Evolutionary conservation across 2,888 invertebrate species (phyloP).

Genomic region (Mayetiola destructor): DNA sequence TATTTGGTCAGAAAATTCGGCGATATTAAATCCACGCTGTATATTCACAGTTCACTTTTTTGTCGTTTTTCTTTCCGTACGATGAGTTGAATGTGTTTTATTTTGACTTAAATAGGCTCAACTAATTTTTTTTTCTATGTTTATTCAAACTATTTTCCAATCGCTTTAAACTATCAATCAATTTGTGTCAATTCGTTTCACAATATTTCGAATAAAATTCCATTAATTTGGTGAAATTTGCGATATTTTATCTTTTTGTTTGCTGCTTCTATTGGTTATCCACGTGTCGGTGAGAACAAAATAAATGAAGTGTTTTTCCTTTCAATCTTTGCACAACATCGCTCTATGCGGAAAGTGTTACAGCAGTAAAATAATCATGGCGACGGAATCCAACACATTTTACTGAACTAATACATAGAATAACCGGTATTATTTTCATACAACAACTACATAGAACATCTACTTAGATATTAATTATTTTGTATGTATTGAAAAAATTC

Average conservation of each 20-base stretch:
- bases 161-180: not conserved
- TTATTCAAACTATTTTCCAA: not conserved
- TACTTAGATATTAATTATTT: too few species aligned
- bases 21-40: not conserved
- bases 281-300: slow-evolving; percentile 9
- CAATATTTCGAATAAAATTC: not conserved
- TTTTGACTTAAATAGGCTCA: not conserved
- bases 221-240: not conserved
- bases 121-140: not conserved
- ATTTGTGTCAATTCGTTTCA: not conserved
- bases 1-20: too few species aligned
- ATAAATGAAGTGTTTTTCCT: slow-evolving; percentile 12
- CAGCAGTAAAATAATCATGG: slow-evolving; percentile 1
- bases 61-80: not conserved
- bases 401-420: too few species aligned
- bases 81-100: not conserved
- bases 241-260: not conserved
- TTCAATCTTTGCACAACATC: slow-evolving; percentile 2
- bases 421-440: too few species aligned
- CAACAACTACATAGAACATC: too few species aligned
- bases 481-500: too few species aligned
- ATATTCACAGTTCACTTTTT: not conserved
- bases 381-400: not conserved
- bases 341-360: slow-evolving; percentile 8
- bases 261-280: slow-evolving; percentile 4